phyloP scores from a whole-genome alignment of 2,797 vertebrate species.

The Characodon lateralis region DNA sequence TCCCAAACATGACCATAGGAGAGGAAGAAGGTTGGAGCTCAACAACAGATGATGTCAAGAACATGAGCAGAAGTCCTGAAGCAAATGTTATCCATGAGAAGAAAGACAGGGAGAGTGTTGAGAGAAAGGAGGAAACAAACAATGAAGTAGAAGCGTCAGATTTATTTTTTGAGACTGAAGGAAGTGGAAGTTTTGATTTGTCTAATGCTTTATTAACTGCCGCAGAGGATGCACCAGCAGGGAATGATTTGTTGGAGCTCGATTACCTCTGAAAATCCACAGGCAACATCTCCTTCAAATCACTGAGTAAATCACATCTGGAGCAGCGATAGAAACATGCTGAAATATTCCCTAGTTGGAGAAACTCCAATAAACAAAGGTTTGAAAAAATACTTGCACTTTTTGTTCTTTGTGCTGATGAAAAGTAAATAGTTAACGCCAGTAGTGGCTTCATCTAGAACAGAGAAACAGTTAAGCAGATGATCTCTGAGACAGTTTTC shows the following conservation, averaged over 20 bases:
- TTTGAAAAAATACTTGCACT: not conserved
- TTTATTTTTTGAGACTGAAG: constrained; percentile 26
- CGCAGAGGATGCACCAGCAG: not conserved
- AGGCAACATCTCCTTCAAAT: constrained; percentile 56
- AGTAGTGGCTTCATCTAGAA: no score
- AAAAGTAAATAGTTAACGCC: no score
- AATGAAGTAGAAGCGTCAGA: not conserved
- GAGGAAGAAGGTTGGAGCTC: not conserved
- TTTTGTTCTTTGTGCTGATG: constrained; percentile 18
- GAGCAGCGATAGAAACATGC: not conserved
- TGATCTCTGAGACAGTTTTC: no score
- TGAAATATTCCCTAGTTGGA: not conserved
- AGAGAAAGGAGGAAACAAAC: not conserved
- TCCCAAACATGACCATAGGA: not conserved
- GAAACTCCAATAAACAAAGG: constrained; percentile 39
- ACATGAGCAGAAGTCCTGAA: not conserved
- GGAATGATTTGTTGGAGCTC: constrained; percentile 40
- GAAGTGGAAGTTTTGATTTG: constrained; percentile 27
- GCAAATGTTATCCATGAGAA: not conserved
- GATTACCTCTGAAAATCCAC: constrained; percentile 58
- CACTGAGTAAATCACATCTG: constrained; percentile 15
- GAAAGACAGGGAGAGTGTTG: not conserved
- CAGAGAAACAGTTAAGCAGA: no score
- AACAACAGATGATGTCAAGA: not conserved
- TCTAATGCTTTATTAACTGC: constrained; percentile 9